These are phyloP conservation scores for Oxygymnocypris stewartii DNA, from an alignment of 2,113 vertebrate species.

Conservation along the genomic window DNA sequence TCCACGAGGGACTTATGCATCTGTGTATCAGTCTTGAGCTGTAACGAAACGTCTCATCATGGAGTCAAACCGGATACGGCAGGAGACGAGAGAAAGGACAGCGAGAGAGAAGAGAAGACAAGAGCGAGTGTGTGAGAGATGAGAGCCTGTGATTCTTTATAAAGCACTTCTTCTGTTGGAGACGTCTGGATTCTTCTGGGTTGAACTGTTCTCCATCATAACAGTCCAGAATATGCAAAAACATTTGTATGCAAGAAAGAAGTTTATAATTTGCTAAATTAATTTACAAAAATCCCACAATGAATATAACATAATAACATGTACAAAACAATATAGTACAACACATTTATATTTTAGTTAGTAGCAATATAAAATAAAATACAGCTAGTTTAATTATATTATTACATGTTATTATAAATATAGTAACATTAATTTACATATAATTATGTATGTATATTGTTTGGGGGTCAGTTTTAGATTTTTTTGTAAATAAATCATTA, in stretches of 20 bases:
- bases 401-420: too few species aligned
- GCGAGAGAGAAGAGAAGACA: neutral
- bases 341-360: too few species aligned
- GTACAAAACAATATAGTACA: too few species aligned
- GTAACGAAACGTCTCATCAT: neutral
- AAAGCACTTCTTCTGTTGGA: constrained; percentile 6
- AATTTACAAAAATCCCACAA: neutral
- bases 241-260: neutral
- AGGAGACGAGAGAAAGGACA: neutral
- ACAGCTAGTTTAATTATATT: too few species aligned
- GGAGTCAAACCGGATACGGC: constrained; percentile 2
- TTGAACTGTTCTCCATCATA: neutral
- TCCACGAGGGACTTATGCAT: neutral
- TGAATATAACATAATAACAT: neutral
- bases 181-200: neutral
- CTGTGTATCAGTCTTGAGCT: neutral
- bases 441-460: neutral
- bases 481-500: too few species aligned
- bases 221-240: neutral
- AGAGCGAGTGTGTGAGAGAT: neutral
- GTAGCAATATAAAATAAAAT: too few species aligned
- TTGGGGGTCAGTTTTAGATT: too few species aligned
- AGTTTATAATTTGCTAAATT: neutral
- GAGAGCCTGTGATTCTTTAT: neutral
- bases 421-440: neutral